A percentile compares a stretch with the other conserved stretches of the same genome.
phyloP scores from a whole-genome alignment of 2,888 invertebrate genomes.

The Phasia obesa region DNA sequence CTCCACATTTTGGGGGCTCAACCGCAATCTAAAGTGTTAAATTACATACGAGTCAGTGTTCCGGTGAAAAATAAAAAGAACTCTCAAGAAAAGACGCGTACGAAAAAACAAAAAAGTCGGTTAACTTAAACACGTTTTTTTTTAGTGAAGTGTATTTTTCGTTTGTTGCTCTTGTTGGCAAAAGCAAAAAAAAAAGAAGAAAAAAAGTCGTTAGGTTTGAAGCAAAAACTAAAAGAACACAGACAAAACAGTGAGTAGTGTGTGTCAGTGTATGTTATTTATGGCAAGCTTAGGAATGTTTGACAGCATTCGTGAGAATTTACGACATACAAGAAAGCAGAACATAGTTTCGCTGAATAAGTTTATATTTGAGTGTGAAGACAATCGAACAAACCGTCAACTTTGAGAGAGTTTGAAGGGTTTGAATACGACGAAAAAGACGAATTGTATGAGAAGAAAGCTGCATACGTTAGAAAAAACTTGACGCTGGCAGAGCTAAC shows the following conservation, averaged over 20 bases:
- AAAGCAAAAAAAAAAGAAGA: not conserved
- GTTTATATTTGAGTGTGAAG: constrained; percentile 58
- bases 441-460: constrained; percentile 45
- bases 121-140: not conserved
- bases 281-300: constrained; percentile 47
- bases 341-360: constrained; percentile 51
- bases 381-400: constrained; percentile 55
- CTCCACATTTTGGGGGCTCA: constrained; percentile 24
- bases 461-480: constrained; percentile 37
- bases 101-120: not conserved
- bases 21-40: constrained; percentile 4
- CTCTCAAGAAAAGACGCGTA: not conserved
- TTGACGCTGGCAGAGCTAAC: constrained; percentile 39
- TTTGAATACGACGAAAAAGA: constrained; percentile 54
- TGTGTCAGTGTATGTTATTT: too few relatives aligned
- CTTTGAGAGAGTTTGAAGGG: constrained; percentile 60
- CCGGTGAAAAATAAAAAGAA: not conserved
- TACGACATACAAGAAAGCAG: constrained; percentile 42
- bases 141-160: not conserved
- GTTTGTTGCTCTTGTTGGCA: not conserved
- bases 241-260: too few relatives aligned
- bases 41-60: not conserved
- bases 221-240: not conserved
- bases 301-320: constrained; percentile 29
- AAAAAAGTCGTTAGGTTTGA: not conserved